Conservation (phyloP, 1,140 invertebrate genomes). For the Drosophila teissieri region DNA sequence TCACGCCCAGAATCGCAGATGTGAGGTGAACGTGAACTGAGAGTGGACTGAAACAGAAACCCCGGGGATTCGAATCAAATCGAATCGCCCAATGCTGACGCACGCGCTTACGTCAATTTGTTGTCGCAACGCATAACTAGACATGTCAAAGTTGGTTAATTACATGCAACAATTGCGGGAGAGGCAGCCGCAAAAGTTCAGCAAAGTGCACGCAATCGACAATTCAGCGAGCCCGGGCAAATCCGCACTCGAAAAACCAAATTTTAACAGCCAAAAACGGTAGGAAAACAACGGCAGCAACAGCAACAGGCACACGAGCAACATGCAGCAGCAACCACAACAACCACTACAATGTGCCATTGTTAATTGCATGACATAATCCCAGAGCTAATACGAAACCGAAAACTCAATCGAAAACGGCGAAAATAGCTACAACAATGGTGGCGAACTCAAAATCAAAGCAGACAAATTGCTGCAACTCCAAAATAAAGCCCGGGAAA, state of each 20-base stretch:
- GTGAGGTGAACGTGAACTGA: constrained; percentile 22
- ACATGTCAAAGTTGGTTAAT: constrained; percentile 79
- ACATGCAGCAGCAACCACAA: constrained; percentile 31
- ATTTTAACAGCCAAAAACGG: constrained; percentile 69
- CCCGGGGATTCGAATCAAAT: constrained; percentile 14
- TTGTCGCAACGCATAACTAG: constrained; percentile 69
- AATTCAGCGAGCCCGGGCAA: constrained; percentile 48
- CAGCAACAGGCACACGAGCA: constrained; percentile 50
- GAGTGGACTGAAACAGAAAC: constrained; percentile 2
- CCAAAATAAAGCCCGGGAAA: constrained; percentile 37
- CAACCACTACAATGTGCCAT: constrained; percentile 67
- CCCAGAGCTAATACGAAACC: constrained; percentile 70
- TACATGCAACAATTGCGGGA: constrained; percentile 61
- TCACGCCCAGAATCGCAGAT: constrained; percentile 55
- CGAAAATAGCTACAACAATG: constrained; percentile 31
- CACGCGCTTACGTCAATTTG: constrained; percentile 77
- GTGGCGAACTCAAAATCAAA: constrained; percentile 58
- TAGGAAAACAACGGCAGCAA: constrained; percentile 46
- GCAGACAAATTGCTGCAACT: constrained; percentile 54
- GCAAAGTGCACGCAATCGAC: constrained; percentile 74
- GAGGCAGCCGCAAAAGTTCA: constrained; percentile 58
- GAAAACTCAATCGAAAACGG: constrained; percentile 74
- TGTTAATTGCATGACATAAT: constrained; percentile 83
- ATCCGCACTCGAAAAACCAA: constrained; percentile 39
- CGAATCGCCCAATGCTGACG: constrained; percentile 40